Evolutionary conservation across 2,888 invertebrate genomes (phyloP), one percentile per base, ranked within the genome.

Genomic region (Callosobruchus maculatus): DNA sequence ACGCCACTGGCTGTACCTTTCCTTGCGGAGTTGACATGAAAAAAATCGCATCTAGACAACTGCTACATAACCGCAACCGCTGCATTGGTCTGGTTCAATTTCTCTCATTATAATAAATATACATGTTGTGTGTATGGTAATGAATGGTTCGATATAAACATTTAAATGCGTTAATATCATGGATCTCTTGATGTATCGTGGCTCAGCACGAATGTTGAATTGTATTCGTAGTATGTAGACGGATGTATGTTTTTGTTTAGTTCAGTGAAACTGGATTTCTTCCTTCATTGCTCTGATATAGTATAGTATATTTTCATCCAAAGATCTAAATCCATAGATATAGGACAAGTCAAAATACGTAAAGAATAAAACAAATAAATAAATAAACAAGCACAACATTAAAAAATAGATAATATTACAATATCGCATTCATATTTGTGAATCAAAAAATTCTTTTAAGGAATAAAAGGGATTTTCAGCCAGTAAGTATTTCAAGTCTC

Each of bases 61-160:
- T 49, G 49, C 49, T 49, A 13, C 49, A 49, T 18, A 49, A 49
- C 49, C 18, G 49, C 18, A 13, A 1, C 4, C 1, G 1, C 18
- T 49, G 49, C 49, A 49, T 49, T 18, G 26, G 30, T 31, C 26
- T 71, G 71, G 71, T 21, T 73, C 74, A 75, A 74, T 77, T 78
- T 78, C 77, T 78, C 78, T 78, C 76, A 76, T 78, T 76, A 77
- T 73, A 77, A 78, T 77, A 75, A 76, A 76, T 74, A 72, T 72
- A 68, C 71, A 73, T 73, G 71, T 30, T 31, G 71, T 26, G 71
- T 74, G 75, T 74, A 77, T 76, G 77, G 72, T 72, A 70, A 74
- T 76, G 75, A 78, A 75, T 72, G 75, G 76, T 74, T 78, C 75
- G 76, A 77, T 77, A 78, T 78, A 78, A 76, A 78, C 78, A 78